Percentiles rank a stretch among this genome's conserved stretches.
Conservation (phyloP, 2,797 vertebrate species). For the Pseudochromis fuscus region DNA sequence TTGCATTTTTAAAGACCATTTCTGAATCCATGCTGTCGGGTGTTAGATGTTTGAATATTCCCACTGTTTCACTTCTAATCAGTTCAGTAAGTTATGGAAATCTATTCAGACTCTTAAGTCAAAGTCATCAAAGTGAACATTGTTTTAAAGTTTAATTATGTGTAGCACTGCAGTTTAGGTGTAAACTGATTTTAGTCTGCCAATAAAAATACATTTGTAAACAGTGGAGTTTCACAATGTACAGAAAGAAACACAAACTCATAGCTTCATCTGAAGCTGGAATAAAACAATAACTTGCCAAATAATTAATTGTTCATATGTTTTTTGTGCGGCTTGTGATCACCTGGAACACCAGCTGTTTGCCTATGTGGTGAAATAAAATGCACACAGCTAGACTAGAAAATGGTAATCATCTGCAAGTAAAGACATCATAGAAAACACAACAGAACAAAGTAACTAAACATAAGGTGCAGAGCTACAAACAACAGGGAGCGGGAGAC, state of each 20-base stretch:
- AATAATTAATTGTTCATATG: neutral
- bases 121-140: neutral
- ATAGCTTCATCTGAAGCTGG: neutral
- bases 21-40: neutral
- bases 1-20: neutral
- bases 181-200: no score
- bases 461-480: no score
- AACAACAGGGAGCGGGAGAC: neutral
- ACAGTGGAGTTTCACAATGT: neutral
- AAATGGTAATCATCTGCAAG: neutral
- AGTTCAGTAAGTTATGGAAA: neutral
- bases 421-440: neutral
- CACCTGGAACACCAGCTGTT: no score
- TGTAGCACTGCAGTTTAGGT: neutral
- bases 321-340: neutral
- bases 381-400: no score
- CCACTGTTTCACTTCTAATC: no score
- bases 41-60: neutral
- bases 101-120: neutral
- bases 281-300: neutral
- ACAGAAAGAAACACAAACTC: neutral
- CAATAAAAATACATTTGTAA: neutral
- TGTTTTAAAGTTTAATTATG: neutral
- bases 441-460: neutral
- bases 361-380: neutral